Evolutionary conservation across 92 coral and sea anemone genomes (phyloP).

Genomic region (Montipora capitata): DNA sequence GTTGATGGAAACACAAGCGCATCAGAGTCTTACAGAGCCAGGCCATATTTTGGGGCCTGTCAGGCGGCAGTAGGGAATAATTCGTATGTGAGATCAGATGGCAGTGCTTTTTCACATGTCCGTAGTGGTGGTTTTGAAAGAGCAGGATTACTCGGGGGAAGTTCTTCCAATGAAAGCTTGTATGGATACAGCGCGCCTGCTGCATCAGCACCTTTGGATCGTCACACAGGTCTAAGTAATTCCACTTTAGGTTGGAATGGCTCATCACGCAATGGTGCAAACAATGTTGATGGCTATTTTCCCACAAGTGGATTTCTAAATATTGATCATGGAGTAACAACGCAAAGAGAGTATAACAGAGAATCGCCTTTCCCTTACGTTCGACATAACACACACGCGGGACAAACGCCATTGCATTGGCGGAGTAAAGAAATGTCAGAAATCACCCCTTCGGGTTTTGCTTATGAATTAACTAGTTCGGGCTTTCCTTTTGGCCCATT

Average conservation of each 20-base stretch:
- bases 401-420: background rate
- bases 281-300: background rate
- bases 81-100: background rate
- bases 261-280: background rate
- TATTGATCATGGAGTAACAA: background rate
- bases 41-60: slow-evolving; percentile 1
- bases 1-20: background rate
- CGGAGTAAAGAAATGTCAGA: background rate
- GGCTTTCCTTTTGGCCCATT: background rate
- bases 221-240: background rate
- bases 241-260: background rate
- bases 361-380: background rate
- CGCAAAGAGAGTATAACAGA: background rate
- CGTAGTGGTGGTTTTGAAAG: background rate
- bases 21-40: background rate
- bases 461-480: too few species aligned
- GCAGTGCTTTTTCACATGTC: background rate
- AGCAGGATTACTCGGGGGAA: background rate
- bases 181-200: background rate
- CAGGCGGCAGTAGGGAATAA: slow-evolving; percentile 2
- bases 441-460: background rate
- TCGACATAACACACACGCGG: background rate
- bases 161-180: background rate
- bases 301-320: background rate
- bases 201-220: background rate